Conservation (phyloP, 2,113 vertebrate genomes). For the Circaetus gallicus region DNA sequence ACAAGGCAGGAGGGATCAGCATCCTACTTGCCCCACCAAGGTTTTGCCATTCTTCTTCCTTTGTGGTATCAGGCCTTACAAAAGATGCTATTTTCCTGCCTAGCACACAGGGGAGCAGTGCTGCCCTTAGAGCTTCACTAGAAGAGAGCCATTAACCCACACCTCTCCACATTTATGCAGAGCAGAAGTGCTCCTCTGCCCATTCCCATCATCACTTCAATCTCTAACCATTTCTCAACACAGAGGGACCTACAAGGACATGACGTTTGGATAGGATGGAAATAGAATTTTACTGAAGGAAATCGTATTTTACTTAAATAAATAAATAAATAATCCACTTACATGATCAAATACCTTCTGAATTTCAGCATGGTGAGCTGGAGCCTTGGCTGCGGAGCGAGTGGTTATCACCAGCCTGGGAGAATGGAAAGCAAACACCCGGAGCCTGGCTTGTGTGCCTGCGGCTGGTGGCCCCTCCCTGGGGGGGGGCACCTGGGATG, state of each 20-base stretch:
- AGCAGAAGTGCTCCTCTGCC: neutral
- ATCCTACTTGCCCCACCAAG: neutral
- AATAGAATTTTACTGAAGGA: neutral
- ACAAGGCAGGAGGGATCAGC: neutral
- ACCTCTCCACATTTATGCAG: fast-evolving
- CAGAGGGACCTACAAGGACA: neutral
- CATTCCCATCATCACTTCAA: neutral
- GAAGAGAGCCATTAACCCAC: neutral
- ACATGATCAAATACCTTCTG: conserved; percentile 38
- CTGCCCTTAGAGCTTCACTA: neutral
- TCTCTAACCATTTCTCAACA: neutral
- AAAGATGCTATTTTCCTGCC: neutral
- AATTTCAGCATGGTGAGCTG: conserved; percentile 54
- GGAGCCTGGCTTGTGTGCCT: neutral
- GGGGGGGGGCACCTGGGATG: neutral
- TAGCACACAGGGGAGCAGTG: neutral
- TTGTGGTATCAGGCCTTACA: neutral
- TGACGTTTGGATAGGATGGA: neutral
- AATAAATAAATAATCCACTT: neutral
- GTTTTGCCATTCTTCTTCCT: neutral
- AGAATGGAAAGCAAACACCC: conserved; percentile 35
- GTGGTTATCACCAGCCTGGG: neutral
- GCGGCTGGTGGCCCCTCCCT: neutral
- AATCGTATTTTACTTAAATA: neutral
- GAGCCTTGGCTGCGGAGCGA: neutral